A percentile compares a stretch with the other conserved stretches of the same genome.
phyloP scores from a whole-genome alignment of 2,888 invertebrate species.

The Mesopsocus fuscifrons region DNA sequence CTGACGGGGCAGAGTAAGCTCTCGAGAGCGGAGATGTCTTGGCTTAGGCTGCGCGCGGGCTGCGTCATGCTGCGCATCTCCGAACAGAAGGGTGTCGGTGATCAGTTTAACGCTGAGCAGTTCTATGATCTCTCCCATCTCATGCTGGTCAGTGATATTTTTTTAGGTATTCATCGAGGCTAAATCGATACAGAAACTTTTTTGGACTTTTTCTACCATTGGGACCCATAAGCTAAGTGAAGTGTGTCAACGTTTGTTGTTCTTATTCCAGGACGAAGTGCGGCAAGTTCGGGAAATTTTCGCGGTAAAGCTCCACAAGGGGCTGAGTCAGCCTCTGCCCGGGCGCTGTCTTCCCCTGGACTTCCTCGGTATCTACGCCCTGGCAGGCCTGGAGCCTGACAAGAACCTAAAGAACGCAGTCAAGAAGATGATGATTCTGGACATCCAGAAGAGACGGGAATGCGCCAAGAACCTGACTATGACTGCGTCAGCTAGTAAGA shows the following conservation, averaged over 20 bases:
- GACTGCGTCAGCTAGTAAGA: conserved; percentile 36
- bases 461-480: conserved; percentile 71
- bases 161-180: conserved; percentile 8
- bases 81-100: conserved; percentile 90
- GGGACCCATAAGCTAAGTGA: too few relatives aligned
- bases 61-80: conserved; percentile 93
- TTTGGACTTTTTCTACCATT: too few relatives aligned
- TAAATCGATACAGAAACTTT: too few relatives aligned
- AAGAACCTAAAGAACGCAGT: conserved; percentile 46
- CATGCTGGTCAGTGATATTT: conserved; percentile 47
- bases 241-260: too few relatives aligned
- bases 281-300: conserved; percentile 77
- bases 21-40: conserved; percentile 79
- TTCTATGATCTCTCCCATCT: conserved; percentile 84
- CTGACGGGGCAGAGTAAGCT: conserved; percentile 35
- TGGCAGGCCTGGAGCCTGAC: conserved; percentile 77
- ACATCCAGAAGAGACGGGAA: conserved; percentile 74
- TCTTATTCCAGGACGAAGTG: conserved; percentile 29
- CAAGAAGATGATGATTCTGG: conserved; percentile 68
- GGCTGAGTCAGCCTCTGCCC: conserved; percentile 59
- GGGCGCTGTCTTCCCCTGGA: conserved; percentile 84
- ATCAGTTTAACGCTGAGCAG: conserved; percentile 85
- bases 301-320: conserved; percentile 83
- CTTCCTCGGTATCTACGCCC: conserved; percentile 89
- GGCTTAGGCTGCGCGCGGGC: conserved; percentile 79